These are phyloP conservation scores for Euwallacea similis DNA, from an alignment of 1,140 invertebrate species.

Conservation along the genomic window DNA sequence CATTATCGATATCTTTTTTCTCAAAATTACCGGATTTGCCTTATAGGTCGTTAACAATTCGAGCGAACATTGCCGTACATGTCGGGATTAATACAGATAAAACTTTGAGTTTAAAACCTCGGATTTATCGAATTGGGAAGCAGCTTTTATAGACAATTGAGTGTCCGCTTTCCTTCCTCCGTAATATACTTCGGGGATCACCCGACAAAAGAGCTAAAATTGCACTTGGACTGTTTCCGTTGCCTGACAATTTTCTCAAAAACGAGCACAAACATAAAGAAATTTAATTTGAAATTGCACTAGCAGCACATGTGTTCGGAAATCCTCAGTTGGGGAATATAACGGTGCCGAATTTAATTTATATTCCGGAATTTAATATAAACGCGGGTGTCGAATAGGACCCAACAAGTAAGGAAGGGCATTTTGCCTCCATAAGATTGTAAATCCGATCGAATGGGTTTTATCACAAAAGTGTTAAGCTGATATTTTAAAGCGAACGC, in stretches of 20 bases:
- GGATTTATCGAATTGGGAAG: not conserved
- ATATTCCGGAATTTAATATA: conserved; percentile 4
- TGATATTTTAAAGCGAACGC: too few species aligned
- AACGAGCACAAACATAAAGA: conserved; percentile 4
- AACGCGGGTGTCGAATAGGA: not conserved
- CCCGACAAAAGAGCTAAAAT: conserved; percentile 1
- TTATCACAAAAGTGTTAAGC: too few species aligned
- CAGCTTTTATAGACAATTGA: conserved; percentile 2
- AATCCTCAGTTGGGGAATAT: not conserved
- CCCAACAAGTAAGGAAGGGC: not conserved
- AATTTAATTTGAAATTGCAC: not conserved
- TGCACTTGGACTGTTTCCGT: not conserved
- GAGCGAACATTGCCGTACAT: too few species aligned
- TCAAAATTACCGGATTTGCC: too few species aligned
- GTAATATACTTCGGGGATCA: not conserved
- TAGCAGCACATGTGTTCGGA: not conserved
- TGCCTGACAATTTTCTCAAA: conserved; percentile 1
- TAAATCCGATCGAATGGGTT: too few species aligned
- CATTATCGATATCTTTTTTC: too few species aligned
- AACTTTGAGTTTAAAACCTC: too few species aligned
- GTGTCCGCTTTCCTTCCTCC: not conserved
- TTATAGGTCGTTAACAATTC: too few species aligned
- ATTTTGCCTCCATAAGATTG: too few species aligned
- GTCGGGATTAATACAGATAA: too few species aligned
- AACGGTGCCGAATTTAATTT: conserved; percentile 1